Evolutionary conservation across 2,888 invertebrate species (phyloP).

Genomic region (Drosophila borborema): DNA sequence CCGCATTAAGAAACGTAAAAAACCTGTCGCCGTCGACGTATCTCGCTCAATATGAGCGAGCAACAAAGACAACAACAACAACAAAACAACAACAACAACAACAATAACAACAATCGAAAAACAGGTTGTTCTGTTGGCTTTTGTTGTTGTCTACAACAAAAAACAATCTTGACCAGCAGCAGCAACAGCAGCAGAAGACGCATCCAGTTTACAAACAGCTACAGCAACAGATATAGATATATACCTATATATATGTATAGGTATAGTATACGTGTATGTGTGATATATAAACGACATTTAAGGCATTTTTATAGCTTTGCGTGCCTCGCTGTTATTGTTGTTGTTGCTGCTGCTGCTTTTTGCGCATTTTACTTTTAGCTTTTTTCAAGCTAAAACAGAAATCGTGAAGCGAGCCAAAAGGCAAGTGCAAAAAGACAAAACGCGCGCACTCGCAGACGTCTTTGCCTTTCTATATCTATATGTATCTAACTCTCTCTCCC

Average conservation of each 20-base stretch:
- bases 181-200: slow-evolving; percentile 43
- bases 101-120: slow-evolving; percentile 25
- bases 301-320: slow-evolving; percentile 79
- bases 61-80: slow-evolving; percentile 29
- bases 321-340: slow-evolving; percentile 44
- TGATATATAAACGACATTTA: slow-evolving; percentile 76
- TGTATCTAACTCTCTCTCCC: background rate
- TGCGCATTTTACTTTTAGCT: slow-evolving; percentile 61
- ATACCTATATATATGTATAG: background rate
- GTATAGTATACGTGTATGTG: slow-evolving; percentile 3
- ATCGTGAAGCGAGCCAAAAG: slow-evolving; percentile 32
- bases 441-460: slow-evolving; percentile 63
- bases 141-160: slow-evolving; percentile 63
- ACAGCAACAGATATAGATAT: slow-evolving; percentile 20
- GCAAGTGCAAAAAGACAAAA: slow-evolving; percentile 60
- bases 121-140: slow-evolving; percentile 70
- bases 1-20: slow-evolving; percentile 67
- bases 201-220: slow-evolving; percentile 53
- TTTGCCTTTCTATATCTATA: slow-evolving; percentile 26
- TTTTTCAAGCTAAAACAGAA: slow-evolving; percentile 40
- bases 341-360: slow-evolving; percentile 46
- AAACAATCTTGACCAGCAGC: slow-evolving; percentile 61
- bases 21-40: slow-evolving; percentile 68
- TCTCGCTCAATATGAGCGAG: slow-evolving; percentile 51
- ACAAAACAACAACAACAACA: background rate